phyloP scores from a whole-genome alignment of 1,140 invertebrate species.

The roundworm (Caenorhabditis elegans) region DNA sequence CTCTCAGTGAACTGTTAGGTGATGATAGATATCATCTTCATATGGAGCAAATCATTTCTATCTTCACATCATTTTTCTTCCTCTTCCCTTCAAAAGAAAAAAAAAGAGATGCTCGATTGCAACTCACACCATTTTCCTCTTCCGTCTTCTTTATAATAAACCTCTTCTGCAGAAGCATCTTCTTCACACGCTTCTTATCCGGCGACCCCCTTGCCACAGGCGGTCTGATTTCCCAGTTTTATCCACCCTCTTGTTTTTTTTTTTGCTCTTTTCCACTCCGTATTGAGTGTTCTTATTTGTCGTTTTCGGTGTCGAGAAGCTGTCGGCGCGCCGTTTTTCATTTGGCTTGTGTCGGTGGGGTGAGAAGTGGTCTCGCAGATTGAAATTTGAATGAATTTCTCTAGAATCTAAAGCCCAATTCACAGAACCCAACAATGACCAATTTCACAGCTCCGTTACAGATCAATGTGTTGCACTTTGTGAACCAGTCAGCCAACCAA shows the following conservation, averaged over 20 bases:
- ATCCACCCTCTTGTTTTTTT: not conserved
- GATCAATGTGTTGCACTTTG: not conserved
- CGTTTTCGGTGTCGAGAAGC: not conserved
- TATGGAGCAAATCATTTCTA: not conserved
- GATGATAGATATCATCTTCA: not conserved
- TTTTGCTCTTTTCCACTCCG: not conserved
- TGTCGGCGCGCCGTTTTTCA: constrained; percentile 4
- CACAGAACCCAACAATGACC: not conserved
- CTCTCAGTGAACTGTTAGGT: constrained; percentile 5
- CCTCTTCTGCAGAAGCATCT: too few relatives aligned
- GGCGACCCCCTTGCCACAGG: not conserved
- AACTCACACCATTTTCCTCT: too few relatives aligned
- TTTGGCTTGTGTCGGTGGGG: not conserved
- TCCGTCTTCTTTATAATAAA: too few relatives aligned
- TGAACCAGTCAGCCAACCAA: too few relatives aligned
- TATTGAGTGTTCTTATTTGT: constrained; percentile 23
- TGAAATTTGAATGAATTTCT: not conserved
- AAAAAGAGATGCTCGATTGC: too few relatives aligned
- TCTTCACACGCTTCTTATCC: not conserved
- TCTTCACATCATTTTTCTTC: too few relatives aligned
- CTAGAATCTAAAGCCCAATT: not conserved
- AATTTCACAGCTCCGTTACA: not conserved
- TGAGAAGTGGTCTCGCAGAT: not conserved
- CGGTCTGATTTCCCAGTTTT: not conserved
- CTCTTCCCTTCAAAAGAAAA: too few relatives aligned